Evolutionary conservation across 2,888 invertebrate genomes (phyloP).

Genomic region (Trisateles emortualis): DNA sequence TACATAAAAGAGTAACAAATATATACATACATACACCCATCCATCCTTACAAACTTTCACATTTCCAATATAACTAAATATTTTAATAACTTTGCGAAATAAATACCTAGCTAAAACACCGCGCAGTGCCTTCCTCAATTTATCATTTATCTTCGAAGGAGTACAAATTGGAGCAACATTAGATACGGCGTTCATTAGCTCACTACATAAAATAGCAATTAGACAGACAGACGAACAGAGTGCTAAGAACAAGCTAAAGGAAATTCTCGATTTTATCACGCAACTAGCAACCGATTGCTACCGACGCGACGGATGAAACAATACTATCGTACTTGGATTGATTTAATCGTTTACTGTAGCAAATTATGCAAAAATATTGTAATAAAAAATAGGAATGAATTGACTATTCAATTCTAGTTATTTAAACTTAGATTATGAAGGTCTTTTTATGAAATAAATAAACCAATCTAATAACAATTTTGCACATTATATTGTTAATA

Average conservation of each 20-base stretch:
- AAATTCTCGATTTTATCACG: conserved; percentile 13
- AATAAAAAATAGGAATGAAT: background rate
- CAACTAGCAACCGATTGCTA: conserved; percentile 6
- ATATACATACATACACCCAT: no score
- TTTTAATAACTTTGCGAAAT: background rate
- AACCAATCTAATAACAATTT: background rate
- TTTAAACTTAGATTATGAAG: background rate
- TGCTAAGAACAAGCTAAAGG: conserved; percentile 34
- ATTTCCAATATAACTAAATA: no score
- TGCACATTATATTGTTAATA: background rate
- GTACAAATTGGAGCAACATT: conserved; percentile 47
- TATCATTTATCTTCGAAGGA: conserved; percentile 51
- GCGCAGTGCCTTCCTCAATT: conserved; percentile 15
- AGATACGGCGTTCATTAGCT: conserved; percentile 63
- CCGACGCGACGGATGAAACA: conserved; percentile 4
- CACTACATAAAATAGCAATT: conserved; percentile 74
- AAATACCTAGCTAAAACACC: background rate
- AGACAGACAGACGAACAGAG: conserved; percentile 39
- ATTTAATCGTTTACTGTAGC: background rate
- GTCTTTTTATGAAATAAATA: background rate
- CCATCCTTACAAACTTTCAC: no score
- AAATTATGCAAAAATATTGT: background rate
- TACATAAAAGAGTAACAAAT: no score
- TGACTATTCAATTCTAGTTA: background rate
- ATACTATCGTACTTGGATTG: background rate